Evolutionary conservation across 2,888 invertebrate genomes (phyloP).

Genomic region (Torymus tubicola): DNA sequence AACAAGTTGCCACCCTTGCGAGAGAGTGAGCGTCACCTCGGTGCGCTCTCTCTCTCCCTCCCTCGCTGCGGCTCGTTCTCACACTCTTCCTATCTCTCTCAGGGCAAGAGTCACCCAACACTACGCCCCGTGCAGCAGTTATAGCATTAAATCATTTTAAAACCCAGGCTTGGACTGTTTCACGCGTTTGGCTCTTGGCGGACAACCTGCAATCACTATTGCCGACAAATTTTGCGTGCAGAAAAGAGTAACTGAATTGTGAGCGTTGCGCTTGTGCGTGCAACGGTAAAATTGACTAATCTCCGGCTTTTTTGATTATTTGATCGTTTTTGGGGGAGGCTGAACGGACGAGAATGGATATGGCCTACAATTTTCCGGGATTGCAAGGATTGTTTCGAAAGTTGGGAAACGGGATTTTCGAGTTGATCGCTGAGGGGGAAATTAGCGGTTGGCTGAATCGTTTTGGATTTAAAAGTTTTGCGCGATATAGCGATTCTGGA

Average conservation of each 20-base stretch:
- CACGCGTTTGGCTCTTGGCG: slow-evolving; percentile 15
- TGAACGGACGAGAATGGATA: too few relatives aligned
- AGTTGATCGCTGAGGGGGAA: too few relatives aligned
- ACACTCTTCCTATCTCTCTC: slow-evolving; percentile 44
- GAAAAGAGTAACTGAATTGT: slow-evolving; percentile 8
- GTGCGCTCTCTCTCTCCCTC: slow-evolving; percentile 18
- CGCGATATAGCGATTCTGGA: too few relatives aligned
- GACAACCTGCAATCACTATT: slow-evolving; percentile 34
- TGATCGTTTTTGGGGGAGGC: too few relatives aligned
- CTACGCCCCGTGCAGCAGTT: slow-evolving; percentile 40
- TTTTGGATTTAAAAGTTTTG: too few relatives aligned
- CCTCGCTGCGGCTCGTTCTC: slow-evolving; percentile 20
- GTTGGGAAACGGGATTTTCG: too few relatives aligned
- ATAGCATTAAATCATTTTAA: slow-evolving; percentile 57
- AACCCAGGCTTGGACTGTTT: slow-evolving; percentile 17
- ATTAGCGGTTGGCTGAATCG: too few relatives aligned
- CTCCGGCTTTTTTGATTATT: too few relatives aligned
- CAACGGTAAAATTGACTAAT: too few relatives aligned
- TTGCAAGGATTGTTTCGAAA: too few relatives aligned
- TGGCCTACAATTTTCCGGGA: too few relatives aligned
- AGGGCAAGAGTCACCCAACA: slow-evolving; percentile 26
- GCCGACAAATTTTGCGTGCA: slow-evolving; percentile 41
- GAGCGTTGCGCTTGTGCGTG: too few relatives aligned
- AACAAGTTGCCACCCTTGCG: slow-evolving; percentile 70
- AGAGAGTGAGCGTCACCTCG: slow-evolving; percentile 1